Conservation (phyloP, 2,888 invertebrate genomes). For the Magallana nippona region DNA sequence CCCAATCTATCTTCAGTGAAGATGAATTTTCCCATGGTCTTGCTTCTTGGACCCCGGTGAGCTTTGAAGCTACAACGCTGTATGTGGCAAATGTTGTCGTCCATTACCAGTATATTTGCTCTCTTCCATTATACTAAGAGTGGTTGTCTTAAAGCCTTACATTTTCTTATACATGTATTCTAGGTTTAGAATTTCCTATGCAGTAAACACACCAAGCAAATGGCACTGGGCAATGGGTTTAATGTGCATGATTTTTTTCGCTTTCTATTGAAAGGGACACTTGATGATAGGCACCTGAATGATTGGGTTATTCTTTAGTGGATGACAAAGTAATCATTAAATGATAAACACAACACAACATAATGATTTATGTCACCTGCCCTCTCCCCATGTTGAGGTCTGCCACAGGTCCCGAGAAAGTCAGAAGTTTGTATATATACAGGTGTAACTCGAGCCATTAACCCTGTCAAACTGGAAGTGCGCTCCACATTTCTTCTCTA, state of each 20-base stretch:
- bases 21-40: constrained; percentile 12
- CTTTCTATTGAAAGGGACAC: background rate
- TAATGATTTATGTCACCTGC: constrained; percentile 9
- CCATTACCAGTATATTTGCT: no score
- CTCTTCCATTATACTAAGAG: no score
- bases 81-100: background rate
- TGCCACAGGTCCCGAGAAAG: background rate
- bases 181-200: no score
- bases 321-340: constrained; percentile 2
- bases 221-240: no score
- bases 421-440: background rate
- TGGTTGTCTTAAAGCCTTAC: no score
- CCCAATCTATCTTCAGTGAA: constrained; percentile 24
- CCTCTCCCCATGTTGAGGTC: background rate
- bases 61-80: background rate
- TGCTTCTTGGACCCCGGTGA: background rate
- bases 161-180: no score
- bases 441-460: constrained; percentile 16
- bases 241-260: no score
- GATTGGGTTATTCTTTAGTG: background rate
- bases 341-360: background rate
- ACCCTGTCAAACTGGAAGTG: constrained; percentile 4
- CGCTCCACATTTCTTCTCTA: background rate
- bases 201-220: no score
- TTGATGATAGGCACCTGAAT: background rate